Conservation (phyloP, 2,797 vertebrate genomes). For the Cirrhinus molitorella region DNA sequence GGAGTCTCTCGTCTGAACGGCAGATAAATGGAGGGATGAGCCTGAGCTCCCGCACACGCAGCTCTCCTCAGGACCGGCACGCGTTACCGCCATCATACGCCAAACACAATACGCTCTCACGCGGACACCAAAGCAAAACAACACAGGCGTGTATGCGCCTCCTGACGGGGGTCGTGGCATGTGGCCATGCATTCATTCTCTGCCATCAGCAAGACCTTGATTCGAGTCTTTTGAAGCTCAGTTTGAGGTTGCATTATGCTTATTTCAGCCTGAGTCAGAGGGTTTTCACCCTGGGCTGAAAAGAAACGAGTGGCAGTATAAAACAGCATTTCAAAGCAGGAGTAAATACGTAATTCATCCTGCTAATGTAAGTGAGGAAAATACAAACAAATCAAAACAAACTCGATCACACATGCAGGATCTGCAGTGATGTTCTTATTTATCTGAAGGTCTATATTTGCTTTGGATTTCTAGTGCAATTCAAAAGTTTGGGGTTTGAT, state of each 20-base stretch:
- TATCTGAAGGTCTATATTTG: no score
- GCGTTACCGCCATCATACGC: neutral
- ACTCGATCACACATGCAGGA: no score
- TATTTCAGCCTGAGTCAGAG: constrained; percentile 15
- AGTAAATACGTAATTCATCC: constrained; percentile 44
- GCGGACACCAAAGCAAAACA: constrained; percentile 12
- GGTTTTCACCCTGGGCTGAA: neutral
- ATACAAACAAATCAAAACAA: neutral
- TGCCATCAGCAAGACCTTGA: neutral
- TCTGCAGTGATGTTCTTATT: no score
- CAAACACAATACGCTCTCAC: constrained; percentile 5
- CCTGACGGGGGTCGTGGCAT: constrained; percentile 12
- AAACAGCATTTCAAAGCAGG: constrained; percentile 27
- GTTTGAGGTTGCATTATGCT: neutral
- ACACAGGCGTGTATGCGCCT: neutral
- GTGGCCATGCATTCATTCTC: neutral
- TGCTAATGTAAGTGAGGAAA: constrained; percentile 35
- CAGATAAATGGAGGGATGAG: constrained; percentile 29
- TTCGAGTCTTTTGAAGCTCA: constrained; percentile 9
- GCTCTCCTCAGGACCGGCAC: neutral
- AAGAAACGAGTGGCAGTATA: neutral
- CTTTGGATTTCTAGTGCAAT: neutral
- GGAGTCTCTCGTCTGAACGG: constrained; percentile 28
- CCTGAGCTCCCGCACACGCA: constrained; percentile 33
- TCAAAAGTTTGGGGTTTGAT: neutral